Percentiles rank a stretch among this genome's conserved stretches.
These are phyloP conservation scores for Torymus aiolomorphi DNA, from an alignment of 2,888 invertebrate genomes.

Conservation along the genomic window DNA sequence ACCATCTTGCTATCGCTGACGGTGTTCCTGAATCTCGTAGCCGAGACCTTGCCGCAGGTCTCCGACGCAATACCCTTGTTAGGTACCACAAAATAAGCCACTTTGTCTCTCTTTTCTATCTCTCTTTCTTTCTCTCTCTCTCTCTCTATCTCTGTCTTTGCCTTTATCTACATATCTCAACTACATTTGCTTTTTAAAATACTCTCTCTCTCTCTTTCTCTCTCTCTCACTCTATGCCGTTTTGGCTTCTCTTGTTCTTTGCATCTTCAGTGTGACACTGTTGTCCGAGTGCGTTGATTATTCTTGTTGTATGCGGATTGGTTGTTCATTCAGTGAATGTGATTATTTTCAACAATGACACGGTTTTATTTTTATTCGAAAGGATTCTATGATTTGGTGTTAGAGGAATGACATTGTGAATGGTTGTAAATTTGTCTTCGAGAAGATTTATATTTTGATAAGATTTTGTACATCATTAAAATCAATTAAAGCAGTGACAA, in stretches of 20 bases:
- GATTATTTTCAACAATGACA: too few species aligned
- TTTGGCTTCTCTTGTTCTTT: constrained; percentile 6
- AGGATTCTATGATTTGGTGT: too few species aligned
- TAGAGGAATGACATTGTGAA: too few species aligned
- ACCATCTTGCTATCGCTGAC: constrained; percentile 99
- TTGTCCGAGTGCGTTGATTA: too few species aligned
- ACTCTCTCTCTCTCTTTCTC: constrained; percentile 40
- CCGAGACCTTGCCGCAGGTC: constrained; percentile 99
- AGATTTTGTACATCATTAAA: too few species aligned
- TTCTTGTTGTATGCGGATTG: too few species aligned
- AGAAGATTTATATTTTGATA: too few species aligned
- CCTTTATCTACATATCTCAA: too few species aligned
- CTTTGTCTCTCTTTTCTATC: constrained; percentile 45
- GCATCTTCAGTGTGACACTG: too few species aligned
- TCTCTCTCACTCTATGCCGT: constrained; percentile 22
- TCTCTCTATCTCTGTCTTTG: constrained; percentile 28
- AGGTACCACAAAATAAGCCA: constrained; percentile 82
- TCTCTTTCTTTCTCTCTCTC: constrained; percentile 48
- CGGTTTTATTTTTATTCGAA: too few species aligned
- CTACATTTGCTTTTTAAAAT: background rate
- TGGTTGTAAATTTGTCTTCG: too few species aligned
- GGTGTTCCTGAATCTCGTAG: constrained; percentile 99
- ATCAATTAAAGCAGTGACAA: too few species aligned
- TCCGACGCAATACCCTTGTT: constrained; percentile 99
- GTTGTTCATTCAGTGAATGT: background rate